Evolutionary conservation across 2,888 invertebrate species (phyloP).

Genomic region (Ctenicera cuprea): DNA sequence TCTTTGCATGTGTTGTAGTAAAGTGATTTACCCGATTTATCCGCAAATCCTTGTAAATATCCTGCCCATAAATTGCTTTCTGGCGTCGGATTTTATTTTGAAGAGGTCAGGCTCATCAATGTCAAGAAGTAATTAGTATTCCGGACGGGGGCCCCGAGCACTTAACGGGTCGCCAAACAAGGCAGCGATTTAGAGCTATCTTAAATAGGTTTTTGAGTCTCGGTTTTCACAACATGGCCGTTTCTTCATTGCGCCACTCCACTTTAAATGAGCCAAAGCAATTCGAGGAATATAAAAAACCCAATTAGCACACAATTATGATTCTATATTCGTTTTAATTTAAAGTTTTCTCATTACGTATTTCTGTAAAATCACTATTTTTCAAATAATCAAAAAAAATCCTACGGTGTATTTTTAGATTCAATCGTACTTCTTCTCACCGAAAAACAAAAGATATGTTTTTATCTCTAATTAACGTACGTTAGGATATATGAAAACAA

Average conservation of each 20-base stretch:
- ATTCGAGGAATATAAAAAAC: constrained; percentile 53
- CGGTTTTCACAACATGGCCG: constrained; percentile 41
- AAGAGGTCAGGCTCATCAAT: constrained; percentile 56
- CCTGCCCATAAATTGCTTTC: constrained; percentile 53
- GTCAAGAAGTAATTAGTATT: constrained; percentile 61
- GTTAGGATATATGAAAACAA: no score
- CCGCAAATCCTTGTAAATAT: constrained; percentile 55
- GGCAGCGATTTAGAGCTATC: constrained; percentile 49
- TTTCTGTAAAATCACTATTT: no score
- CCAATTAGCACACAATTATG: constrained; percentile 58
- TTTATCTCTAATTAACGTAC: no score
- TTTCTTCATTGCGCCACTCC: constrained; percentile 22
- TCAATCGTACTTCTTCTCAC: constrained; percentile 40
- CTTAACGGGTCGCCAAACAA: constrained; percentile 60
- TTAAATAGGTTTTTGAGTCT: constrained; percentile 52
- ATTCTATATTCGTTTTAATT: constrained; percentile 54
- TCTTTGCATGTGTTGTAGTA: constrained; percentile 41
- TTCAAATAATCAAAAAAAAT: no score
- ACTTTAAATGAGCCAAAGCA: constrained; percentile 36
- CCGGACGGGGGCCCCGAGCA: constrained; percentile 56
- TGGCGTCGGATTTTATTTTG: constrained; percentile 47
- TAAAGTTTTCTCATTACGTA: constrained; percentile 51
- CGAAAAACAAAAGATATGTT: no score
- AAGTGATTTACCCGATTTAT: constrained; percentile 55
- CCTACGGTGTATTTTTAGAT: no score